Evolutionary conservation across 2,113 vertebrate genomes (phyloP).

Genomic region (Oncorhynchus mykiss): DNA sequence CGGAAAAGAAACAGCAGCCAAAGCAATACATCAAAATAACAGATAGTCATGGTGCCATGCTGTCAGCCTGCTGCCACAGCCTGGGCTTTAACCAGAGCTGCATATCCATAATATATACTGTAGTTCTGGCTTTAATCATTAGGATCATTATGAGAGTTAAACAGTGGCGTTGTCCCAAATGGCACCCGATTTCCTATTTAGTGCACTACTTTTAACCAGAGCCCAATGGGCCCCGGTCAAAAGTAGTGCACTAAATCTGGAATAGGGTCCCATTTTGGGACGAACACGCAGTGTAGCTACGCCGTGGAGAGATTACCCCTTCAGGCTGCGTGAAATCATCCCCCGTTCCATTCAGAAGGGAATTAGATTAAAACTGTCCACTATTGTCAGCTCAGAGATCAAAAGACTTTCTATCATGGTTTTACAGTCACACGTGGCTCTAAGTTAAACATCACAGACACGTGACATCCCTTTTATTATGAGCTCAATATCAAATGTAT

Average conservation of each 20-base stretch:
- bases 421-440: conserved; percentile 35
- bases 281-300: conserved; percentile 4
- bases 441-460: conserved; percentile 10
- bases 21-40: neutral
- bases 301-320: conserved; percentile 50
- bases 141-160: conserved; percentile 58
- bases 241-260: too few relatives aligned
- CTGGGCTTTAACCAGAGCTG: neutral
- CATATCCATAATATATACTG: too few relatives aligned
- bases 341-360: conserved; percentile 43
- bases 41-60: neutral
- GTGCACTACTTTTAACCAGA: too few relatives aligned
- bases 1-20: neutral
- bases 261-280: too few relatives aligned
- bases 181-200: too few relatives aligned
- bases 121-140: conserved; percentile 25
- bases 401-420: conserved; percentile 53
- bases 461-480: conserved; percentile 20
- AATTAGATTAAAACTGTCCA: conserved; percentile 63
- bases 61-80: neutral
- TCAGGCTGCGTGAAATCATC: conserved; percentile 54
- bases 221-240: too few relatives aligned
- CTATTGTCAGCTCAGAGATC: conserved; percentile 51
- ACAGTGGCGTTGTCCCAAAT: conserved; percentile 36
- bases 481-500: conserved; percentile 18